Base-by-base conservation (phyloP, 2,888 invertebrate species). In the Acrocyrtus sp. region DNA sequence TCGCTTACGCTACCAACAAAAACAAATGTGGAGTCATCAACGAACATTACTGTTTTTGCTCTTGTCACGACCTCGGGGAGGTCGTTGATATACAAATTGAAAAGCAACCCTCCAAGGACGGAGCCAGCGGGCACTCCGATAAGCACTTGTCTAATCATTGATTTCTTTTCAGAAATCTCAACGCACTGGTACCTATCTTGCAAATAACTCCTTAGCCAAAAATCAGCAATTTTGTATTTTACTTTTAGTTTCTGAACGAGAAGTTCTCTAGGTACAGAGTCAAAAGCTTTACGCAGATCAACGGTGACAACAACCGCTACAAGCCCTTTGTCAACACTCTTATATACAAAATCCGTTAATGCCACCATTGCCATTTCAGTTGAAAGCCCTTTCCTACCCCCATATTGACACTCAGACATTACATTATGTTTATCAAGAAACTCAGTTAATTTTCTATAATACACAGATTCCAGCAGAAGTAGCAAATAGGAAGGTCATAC, bases 101-200 rank as follows among this genome's bases (percentile, higher is more conserved):
- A 72, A 27, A 72, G 21, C 6, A 56, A 17, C 5, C 54, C 54
- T 0, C 53, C 58, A 1, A 72, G 24, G 5, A 72, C 27, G 15
- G 47, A 34, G 15, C 72, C 72, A 2, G 66, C 66, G n/a, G 66
- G 72, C 8, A 66, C 54, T n/a, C 72, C 66, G 19, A 45, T 41
- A 15, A 60, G 22, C 1, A 50, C 41, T 1, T 45, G 10, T 24
- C 3, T 24, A 29, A 26, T 48, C 15, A 12, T 8, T 22, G 72
- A 72, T 6, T 41, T n/a, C 1, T 10, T 39, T 15, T 41, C 56
- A 26, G 26, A 17, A 8, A 53, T 1, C 3, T 47, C 19, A 12
- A 73, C 73, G 50, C 41, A 67, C 26, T 73, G 73, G 2, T 17
- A 12, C 8, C 67, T 27, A 5, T 61, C 26, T 3, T 5, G n/a